Percentiles rank a stretch among this genome's conserved stretches.
Conservation (phyloP, 2,888 invertebrate genomes). For the Nemotelus nigrinus region DNA sequence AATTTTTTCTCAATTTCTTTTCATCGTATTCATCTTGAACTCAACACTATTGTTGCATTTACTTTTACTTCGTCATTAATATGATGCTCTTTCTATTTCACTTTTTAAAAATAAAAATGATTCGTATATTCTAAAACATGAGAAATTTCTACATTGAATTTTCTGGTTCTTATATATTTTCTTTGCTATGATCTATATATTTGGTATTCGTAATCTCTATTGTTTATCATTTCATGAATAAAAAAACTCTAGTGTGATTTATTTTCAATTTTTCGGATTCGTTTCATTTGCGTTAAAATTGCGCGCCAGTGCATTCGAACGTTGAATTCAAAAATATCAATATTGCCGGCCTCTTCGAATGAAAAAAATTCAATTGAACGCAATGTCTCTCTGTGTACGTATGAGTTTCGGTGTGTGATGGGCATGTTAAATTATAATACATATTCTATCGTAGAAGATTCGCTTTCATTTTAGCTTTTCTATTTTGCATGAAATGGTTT, state of each 20-base stretch:
- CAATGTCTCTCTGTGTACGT: conserved; percentile 6
- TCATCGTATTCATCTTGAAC: conserved; percentile 10
- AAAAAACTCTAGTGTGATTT: conserved; percentile 22
- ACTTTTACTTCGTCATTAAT: background rate
- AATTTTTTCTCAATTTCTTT: conserved; percentile 14
- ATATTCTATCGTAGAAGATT: conserved; percentile 26
- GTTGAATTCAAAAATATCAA: conserved; percentile 19
- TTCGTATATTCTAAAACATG: conserved; percentile 18
- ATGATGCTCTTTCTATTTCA: background rate
- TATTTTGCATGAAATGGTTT: too few relatives aligned
- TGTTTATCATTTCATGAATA: conserved; percentile 14
- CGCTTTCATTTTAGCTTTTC: background rate
- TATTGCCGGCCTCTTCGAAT: background rate
- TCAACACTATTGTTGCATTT: conserved; percentile 36
- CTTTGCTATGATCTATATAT: background rate
- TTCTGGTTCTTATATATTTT: conserved; percentile 2
- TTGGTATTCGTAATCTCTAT: background rate
- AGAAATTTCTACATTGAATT: conserved; percentile 23
- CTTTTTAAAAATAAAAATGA: background rate
- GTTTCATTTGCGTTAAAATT: too few relatives aligned
- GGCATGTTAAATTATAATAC: conserved; percentile 12
- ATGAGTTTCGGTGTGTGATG: background rate
- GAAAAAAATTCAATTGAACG: background rate
- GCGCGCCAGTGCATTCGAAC: conserved; percentile 1
- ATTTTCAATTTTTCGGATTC: too few relatives aligned